Conservation (phyloP, 2,797 vertebrate genomes). For the Telmatherina bonti region DNA sequence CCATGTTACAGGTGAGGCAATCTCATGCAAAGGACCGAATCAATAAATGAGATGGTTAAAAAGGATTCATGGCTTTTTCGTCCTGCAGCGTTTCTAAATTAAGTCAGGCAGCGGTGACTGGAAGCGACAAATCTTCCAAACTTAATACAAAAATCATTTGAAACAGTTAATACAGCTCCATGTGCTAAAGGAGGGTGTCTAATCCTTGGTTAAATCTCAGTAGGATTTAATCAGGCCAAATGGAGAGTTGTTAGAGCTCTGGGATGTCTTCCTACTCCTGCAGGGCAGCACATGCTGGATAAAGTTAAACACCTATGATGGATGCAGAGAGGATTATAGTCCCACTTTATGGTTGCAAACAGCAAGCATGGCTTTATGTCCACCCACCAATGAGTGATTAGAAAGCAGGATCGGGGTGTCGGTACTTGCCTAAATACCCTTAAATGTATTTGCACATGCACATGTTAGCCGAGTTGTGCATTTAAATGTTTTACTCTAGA, state of each 20-base stretch:
- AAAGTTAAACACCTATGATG: slow-evolving; percentile 60
- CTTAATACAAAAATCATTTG: slow-evolving; percentile 59
- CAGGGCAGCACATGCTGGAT: slow-evolving; percentile 31
- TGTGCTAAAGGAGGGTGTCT: slow-evolving; percentile 57
- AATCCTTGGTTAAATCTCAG: slow-evolving; percentile 71
- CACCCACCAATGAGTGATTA: slow-evolving; percentile 68
- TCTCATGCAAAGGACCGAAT: background rate
- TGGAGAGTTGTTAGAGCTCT: slow-evolving; percentile 50
- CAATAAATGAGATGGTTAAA: no score
- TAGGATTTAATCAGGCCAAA: slow-evolving; percentile 72
- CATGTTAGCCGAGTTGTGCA: slow-evolving; percentile 14
- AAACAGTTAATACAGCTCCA: slow-evolving; percentile 45
- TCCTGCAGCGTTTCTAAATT: slow-evolving; percentile 13
- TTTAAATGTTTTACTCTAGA: slow-evolving; percentile 19
- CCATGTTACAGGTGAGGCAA: slow-evolving; percentile 3
- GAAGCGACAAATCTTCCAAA: slow-evolving; percentile 35
- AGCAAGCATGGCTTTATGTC: slow-evolving; percentile 53
- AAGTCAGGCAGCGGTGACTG: slow-evolving; percentile 25
- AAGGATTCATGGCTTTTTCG: background rate
- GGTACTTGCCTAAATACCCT: slow-evolving; percentile 25
- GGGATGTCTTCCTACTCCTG: slow-evolving; percentile 41
- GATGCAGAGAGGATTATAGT: slow-evolving; percentile 64
- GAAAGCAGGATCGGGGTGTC: slow-evolving; percentile 30
- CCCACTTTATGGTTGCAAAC: slow-evolving; percentile 46
- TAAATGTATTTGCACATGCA: slow-evolving; percentile 15